phyloP scores from a whole-genome alignment of 2,888 invertebrate genomes.

The Parnassius orleans region DNA sequence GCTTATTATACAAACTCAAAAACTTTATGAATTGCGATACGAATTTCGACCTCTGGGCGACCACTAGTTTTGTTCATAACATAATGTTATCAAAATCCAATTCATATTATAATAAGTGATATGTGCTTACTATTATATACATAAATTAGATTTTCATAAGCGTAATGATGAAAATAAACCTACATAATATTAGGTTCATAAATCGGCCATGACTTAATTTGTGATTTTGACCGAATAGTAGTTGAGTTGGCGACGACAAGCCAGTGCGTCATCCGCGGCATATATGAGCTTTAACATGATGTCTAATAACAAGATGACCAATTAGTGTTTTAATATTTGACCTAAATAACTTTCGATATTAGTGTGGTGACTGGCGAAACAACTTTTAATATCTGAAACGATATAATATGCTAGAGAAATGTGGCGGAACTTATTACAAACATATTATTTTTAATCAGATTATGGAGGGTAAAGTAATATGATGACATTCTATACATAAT shows the following conservation, averaged over 20 bases:
- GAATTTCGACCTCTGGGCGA: no score
- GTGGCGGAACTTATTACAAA: neutral
- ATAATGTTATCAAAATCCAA: no score
- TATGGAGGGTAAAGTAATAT: slow-evolving; percentile 32
- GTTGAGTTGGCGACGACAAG: neutral
- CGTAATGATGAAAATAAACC: slow-evolving; percentile 92
- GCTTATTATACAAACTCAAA: no score
- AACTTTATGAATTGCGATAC: no score
- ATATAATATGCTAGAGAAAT: no score
- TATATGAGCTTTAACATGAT: slow-evolving; percentile 22
- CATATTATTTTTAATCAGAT: slow-evolving; percentile 26
- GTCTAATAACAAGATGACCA: slow-evolving; percentile 31
- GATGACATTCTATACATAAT: no score
- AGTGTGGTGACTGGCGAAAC: slow-evolving; percentile 8
- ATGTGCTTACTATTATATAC: no score
- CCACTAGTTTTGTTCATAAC: no score
- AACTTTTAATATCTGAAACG: slow-evolving; percentile 6
- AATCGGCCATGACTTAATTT: neutral
- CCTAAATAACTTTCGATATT: slow-evolving; percentile 25
- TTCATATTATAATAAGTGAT: no score
- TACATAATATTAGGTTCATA: neutral
- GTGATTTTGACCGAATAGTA: slow-evolving; percentile 1
- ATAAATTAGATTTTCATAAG: no score
- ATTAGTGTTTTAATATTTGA: slow-evolving; percentile 27
- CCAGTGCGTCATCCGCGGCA: slow-evolving; percentile 16